Base-by-base conservation (phyloP, 2,888 invertebrate species). In the Sepiola atlantica region DNA sequence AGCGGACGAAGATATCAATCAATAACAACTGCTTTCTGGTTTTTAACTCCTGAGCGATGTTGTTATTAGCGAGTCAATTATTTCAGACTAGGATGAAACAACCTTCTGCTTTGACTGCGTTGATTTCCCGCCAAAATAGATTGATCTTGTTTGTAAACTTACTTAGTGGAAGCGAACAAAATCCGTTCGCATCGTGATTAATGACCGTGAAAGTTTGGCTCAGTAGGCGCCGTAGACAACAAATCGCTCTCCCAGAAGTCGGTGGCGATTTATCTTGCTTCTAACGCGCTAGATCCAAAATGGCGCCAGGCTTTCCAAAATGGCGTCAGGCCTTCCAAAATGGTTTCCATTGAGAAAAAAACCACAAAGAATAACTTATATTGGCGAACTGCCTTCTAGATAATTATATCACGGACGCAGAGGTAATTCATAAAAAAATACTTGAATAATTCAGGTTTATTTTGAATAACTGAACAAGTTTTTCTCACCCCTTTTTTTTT, bases 121-220 rank as follows among this genome's bases (percentile, higher is more conserved):
- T 77, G 77, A 77, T 8, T 77, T 77, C n/a, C 0, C 8, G 77
- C n/a, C 77, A 77, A 77, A 77, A n/a, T 16, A 77, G n/a, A 77
- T 77, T 77, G 77, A 77, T 77, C 77, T n/a, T n/a, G n/a, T 77
- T 77, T 77, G 77, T 77, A n/a, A 77, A n/a, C n/a, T 77, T 77
- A 18, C 16, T 45, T 77, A 10, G 77, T n/a, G 77, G n/a, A 14
- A 16, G 77, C 77, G 14, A 12, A n/a, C 28, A 77, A 77, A 77
- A 14, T n/a, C n/a, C 16, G 77, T 77, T 77, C n/a, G n/a, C 14
- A n/a, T 32, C n/a, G 77, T n/a, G n/a, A 77, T 77, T 77, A 77
- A 77, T 77, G 77, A 77, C n/a, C 77, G 77, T 14, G 14, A 77
- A 32, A n/a, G 14, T 77, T n/a, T 77, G 77, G 77, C 77, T n/a